Evolutionary conservation across 2,113 vertebrate genomes (phyloP).

Genomic region (Blennius ocellaris): DNA sequence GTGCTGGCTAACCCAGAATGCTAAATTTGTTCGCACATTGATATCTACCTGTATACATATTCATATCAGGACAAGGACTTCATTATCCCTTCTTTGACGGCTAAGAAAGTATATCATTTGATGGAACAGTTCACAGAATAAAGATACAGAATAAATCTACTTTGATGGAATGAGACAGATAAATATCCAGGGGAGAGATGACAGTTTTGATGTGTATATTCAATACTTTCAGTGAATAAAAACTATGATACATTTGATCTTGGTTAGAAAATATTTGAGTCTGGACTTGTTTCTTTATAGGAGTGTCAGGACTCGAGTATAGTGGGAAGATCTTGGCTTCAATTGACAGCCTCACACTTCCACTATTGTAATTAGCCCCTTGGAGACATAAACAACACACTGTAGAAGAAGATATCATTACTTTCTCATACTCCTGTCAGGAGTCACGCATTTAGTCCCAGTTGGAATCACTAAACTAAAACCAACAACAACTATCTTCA

Average conservation of each 20-base stretch:
- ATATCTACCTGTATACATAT: constrained; percentile 60
- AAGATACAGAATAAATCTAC: neutral
- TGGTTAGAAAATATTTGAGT: constrained; percentile 28
- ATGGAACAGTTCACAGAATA: neutral
- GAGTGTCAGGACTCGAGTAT: constrained; percentile 41
- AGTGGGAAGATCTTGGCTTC: constrained; percentile 45
- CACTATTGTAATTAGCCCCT: constrained; percentile 80
- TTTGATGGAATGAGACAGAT: constrained; percentile 33
- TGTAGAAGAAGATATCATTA: constrained; percentile 68
- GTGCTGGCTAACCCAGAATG: constrained; percentile 51
- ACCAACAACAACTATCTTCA: constrained; percentile 40
- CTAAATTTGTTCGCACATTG: constrained; percentile 46
- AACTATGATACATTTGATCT: constrained; percentile 21
- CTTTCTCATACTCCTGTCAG: constrained; percentile 62
- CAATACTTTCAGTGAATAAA: constrained; percentile 8
- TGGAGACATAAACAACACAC: constrained; percentile 68
- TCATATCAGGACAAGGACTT: constrained; percentile 41
- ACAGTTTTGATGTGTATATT: constrained; percentile 24
- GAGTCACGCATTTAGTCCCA: constrained; percentile 55
- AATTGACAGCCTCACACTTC: constrained; percentile 68
- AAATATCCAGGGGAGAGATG: constrained; percentile 3
- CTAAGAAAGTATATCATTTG: constrained; percentile 15
- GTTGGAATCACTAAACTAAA: constrained; percentile 51
- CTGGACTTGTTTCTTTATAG: constrained; percentile 37
- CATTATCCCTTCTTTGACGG: constrained; percentile 28